These are phyloP conservation scores for Hoplias malabaricus DNA, from an alignment of 2,113 vertebrate species.

Conservation along the genomic window DNA sequence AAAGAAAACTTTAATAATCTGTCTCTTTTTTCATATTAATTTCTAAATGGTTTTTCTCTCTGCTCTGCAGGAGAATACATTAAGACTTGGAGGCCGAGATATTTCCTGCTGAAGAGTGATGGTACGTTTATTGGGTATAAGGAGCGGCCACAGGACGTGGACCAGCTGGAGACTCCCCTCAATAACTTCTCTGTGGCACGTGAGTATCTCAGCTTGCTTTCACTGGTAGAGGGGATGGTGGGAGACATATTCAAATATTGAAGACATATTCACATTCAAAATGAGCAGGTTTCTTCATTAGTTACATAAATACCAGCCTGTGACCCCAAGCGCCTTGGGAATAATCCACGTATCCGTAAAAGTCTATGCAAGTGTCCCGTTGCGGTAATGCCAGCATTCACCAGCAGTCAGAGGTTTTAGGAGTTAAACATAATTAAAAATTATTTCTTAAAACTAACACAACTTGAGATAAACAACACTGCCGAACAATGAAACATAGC, in stretches of 20 bases:
- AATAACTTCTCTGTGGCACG: constrained; percentile 99
- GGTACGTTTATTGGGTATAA: constrained; percentile 98
- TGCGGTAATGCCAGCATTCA: no score
- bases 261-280: no score
- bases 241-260: no score
- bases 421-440: no score
- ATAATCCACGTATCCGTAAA: no score
- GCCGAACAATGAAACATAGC: no score
- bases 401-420: no score
- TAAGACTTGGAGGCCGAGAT: constrained; percentile 95
- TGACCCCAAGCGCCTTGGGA: no score
- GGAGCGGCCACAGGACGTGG: constrained; percentile 91
- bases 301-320: no score
- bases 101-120: constrained; percentile 94
- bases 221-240: neutral
- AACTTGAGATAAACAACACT: no score
- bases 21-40: neutral
- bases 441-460: no score
- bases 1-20: neutral
- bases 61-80: constrained; percentile 89
- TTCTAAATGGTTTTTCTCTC: constrained; percentile 32
- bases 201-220: constrained; percentile 73
- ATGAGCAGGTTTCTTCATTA: neutral
- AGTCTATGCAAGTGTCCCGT: no score
- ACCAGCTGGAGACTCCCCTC: constrained; percentile 92